Evolutionary conservation across 2,797 vertebrate species (phyloP).

Genomic region (Acridotheres tristis): DNA sequence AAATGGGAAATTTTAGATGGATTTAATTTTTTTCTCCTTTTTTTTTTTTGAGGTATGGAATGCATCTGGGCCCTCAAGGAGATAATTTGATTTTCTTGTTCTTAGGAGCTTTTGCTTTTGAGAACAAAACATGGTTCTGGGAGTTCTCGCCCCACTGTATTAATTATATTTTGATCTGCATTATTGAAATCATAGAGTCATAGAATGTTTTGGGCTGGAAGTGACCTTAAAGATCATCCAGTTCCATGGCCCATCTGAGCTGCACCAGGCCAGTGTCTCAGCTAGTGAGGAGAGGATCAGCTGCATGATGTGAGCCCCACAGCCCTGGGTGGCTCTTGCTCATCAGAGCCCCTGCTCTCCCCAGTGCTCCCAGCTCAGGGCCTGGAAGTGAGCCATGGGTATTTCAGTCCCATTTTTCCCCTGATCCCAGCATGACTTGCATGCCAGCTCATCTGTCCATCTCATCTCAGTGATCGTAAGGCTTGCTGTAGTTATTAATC

Average conservation of each 20-base stretch:
- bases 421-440: background rate
- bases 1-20: background rate
- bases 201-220: background rate
- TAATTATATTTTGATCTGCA: background rate
- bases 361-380: background rate
- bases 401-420: background rate
- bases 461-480: background rate
- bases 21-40: background rate
- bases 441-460: background rate
- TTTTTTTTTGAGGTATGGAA: background rate
- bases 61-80: background rate
- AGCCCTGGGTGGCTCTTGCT: background rate
- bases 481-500: background rate
- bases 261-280: background rate
- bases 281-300: background rate
- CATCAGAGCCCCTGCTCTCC: background rate
- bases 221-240: background rate
- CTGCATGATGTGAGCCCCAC: background rate
- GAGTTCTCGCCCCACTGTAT: background rate
- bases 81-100: background rate
- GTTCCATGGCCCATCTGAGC: background rate
- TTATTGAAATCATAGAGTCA: background rate
- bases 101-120: slow-evolving; percentile 2
- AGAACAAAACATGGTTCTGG: slow-evolving; percentile 58
- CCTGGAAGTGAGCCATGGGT: background rate